phyloP scores from a whole-genome alignment of 2,888 invertebrate genomes.

The Campoplex capitator region DNA sequence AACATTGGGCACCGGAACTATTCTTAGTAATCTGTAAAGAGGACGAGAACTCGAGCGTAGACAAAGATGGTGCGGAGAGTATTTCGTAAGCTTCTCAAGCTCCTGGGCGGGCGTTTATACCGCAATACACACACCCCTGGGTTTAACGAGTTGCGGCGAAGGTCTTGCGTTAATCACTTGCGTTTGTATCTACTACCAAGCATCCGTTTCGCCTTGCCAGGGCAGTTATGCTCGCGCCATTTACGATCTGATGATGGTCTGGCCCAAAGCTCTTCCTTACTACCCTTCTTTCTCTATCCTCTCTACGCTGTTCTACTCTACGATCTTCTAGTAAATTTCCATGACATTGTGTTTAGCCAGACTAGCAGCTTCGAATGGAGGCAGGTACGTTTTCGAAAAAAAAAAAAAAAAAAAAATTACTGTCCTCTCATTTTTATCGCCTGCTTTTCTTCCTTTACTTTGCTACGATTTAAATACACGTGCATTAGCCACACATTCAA shows the following conservation, averaged over 20 bases:
- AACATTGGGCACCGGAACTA: not conserved
- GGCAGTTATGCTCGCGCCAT: slow-evolving; percentile 69
- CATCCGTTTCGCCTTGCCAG: slow-evolving; percentile 31
- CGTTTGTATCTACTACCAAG: slow-evolving; percentile 60
- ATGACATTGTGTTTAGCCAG: not conserved
- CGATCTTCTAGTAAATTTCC: not conserved
- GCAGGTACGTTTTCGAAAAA: too few species aligned
- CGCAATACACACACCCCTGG: slow-evolving; percentile 58
- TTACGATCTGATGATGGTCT: slow-evolving; percentile 69
- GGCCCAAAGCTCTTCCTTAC: slow-evolving; percentile 16
- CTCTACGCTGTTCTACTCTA: not conserved
- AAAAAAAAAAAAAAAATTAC: too few species aligned
- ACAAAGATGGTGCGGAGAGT: slow-evolving; percentile 10
- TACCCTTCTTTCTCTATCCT: not conserved
- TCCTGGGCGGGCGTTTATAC: slow-evolving; percentile 55
- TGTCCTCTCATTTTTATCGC: too few species aligned
- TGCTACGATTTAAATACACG: too few species aligned
- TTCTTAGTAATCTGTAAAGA: slow-evolving; percentile 29
- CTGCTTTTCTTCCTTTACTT: too few species aligned
- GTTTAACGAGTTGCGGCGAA: slow-evolving; percentile 62
- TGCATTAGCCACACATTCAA: too few species aligned
- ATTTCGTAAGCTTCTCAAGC: slow-evolving; percentile 52
- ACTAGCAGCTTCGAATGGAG: too few species aligned
- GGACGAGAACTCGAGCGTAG: slow-evolving; percentile 1
- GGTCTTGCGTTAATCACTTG: slow-evolving; percentile 67